Percentiles rank a stretch among this genome's conserved stretches.
phyloP scores from a whole-genome alignment of 2,797 vertebrate species.

The Tarsius wallacei region DNA sequence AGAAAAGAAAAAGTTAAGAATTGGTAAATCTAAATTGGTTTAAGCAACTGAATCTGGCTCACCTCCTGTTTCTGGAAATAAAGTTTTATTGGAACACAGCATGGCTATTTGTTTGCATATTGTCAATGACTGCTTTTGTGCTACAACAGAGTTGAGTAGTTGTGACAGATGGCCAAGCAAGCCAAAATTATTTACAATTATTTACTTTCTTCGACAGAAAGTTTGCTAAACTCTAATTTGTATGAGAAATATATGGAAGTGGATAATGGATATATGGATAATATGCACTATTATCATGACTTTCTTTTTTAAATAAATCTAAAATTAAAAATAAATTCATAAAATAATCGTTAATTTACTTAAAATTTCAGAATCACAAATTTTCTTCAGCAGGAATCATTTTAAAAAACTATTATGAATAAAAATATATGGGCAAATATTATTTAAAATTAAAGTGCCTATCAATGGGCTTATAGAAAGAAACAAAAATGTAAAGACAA shows the following conservation, averaged over 20 bases:
- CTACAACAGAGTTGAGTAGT: accelerated
- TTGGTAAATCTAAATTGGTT: not conserved
- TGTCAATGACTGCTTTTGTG: too few species aligned
- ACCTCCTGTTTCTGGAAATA: not conserved
- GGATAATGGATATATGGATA: too few species aligned
- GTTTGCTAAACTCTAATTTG: not conserved
- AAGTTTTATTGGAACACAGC: not conserved
- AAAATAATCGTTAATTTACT: not conserved
- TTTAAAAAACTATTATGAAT: not conserved
- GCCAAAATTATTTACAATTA: not conserved
- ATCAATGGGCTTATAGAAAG: not conserved
- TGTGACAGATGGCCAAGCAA: not conserved
- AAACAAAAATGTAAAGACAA: not conserved
- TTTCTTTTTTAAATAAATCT: not conserved
- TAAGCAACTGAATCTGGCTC: not conserved
- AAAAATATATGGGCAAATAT: not conserved
- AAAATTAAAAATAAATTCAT: not conserved
- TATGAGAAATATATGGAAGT: not conserved
- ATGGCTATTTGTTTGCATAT: accelerated
- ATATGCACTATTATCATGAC: not conserved
- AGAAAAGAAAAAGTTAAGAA: not conserved
- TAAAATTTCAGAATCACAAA: not conserved
- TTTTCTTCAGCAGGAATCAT: not conserved
- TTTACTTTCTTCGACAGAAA: not conserved
- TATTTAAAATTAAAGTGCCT: not conserved